Percentiles rank a stretch among this genome's conserved stretches.
Conservation (phyloP, 2,888 invertebrate genomes). For the Machimus rusticus region DNA sequence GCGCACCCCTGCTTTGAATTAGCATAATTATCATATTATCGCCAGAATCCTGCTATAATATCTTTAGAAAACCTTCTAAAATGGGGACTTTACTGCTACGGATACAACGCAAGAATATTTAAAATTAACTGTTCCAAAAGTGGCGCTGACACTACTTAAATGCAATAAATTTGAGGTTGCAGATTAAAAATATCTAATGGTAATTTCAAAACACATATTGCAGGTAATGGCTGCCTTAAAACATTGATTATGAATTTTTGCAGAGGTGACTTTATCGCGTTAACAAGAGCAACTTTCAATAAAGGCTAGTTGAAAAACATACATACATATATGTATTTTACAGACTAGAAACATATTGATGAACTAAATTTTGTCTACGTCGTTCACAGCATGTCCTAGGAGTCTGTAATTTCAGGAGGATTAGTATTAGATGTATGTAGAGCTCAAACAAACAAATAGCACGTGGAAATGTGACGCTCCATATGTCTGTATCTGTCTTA, state of each 20-base stretch:
- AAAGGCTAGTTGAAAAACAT: too few species aligned
- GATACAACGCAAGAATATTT: background rate
- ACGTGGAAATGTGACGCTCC: too few species aligned
- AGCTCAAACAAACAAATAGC: too few species aligned
- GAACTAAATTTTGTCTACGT: too few species aligned
- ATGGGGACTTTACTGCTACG: background rate
- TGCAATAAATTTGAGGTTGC: background rate
- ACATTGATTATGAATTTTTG: background rate
- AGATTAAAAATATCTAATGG: background rate
- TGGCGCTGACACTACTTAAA: background rate
- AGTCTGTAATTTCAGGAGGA: too few species aligned
- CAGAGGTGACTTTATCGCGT: too few species aligned
- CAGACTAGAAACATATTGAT: too few species aligned
- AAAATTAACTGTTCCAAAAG: background rate
- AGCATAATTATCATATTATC: constrained; percentile 58
- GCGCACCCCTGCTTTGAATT: constrained; percentile 50
- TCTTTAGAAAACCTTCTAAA: constrained; percentile 1
- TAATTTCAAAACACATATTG: background rate
- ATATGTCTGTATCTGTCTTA: too few species aligned
- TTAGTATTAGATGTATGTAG: too few species aligned
- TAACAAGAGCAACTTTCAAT: too few species aligned
- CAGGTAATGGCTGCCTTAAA: background rate
- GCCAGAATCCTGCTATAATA: constrained; percentile 49
- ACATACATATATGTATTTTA: too few species aligned
- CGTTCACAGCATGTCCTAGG: too few species aligned